phyloP scores from a whole-genome alignment of 2,888 invertebrate species.

The Clusia tigrina region DNA sequence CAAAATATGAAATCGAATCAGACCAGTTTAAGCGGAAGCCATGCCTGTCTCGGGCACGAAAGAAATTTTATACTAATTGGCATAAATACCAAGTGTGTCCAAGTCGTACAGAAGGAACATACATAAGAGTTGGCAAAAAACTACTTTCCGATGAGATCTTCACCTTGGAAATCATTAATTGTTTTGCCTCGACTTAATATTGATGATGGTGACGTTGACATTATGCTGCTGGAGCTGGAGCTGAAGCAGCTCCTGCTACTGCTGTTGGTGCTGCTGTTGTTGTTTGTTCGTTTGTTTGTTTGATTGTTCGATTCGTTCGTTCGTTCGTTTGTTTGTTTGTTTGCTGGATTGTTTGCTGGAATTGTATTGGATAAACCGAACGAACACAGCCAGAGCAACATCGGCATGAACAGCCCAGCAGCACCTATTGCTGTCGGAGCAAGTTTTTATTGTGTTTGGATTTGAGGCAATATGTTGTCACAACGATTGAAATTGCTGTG shows the following conservation, averaged over 20 bases:
- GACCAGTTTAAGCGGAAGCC: conserved; percentile 62
- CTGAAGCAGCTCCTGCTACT: conserved; percentile 13
- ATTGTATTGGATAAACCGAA: too few relatives aligned
- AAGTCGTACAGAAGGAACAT: conserved; percentile 52
- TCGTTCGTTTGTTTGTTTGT: too few relatives aligned
- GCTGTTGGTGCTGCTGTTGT: neutral
- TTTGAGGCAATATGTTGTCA: conserved; percentile 60
- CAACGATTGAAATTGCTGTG: conserved; percentile 63
- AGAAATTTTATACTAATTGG: conserved; percentile 63
- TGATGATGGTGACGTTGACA: conserved; percentile 44
- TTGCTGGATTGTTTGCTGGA: neutral
- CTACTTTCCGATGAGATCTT: conserved; percentile 55
- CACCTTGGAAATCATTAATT: conserved; percentile 63
- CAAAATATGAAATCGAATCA: conserved; percentile 37
- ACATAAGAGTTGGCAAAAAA: conserved; percentile 42
- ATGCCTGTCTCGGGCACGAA: conserved; percentile 52
- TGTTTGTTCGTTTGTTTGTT: conserved; percentile 16
- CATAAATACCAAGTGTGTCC: conserved; percentile 64
- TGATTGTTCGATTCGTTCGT: neutral
- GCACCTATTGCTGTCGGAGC: conserved; percentile 36
- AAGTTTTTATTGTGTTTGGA: conserved; percentile 33
- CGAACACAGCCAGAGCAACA: too few relatives aligned
- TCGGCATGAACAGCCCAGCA: too few relatives aligned
- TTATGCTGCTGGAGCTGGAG: conserved; percentile 24
- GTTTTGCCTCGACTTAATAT: conserved; percentile 60